These are phyloP conservation scores for Caenorhabditis sulstoni DNA, from an alignment of 2,888 invertebrate species.

Conservation along the genomic window DNA sequence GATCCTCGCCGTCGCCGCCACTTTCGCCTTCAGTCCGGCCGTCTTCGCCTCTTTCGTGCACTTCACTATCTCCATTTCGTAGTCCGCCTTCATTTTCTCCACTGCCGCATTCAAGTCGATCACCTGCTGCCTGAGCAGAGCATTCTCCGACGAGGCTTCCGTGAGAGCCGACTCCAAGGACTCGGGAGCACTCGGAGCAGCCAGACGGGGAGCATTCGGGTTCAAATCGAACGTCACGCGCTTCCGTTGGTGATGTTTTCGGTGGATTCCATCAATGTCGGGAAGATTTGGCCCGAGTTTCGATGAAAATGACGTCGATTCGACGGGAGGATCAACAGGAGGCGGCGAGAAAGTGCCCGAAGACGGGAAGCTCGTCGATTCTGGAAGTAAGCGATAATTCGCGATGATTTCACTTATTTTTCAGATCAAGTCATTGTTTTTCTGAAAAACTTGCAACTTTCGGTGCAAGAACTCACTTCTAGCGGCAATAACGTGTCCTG, in stretches of 20 bases:
- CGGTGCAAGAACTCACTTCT: slow-evolving; percentile 63
- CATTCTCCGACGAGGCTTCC: slow-evolving; percentile 55
- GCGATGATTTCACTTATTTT: too few relatives aligned
- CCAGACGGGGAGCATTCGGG: slow-evolving; percentile 33
- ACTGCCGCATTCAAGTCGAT: slow-evolving; percentile 41
- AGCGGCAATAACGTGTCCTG: slow-evolving; percentile 63
- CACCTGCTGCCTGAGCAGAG: slow-evolving; percentile 39
- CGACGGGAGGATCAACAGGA: slow-evolving; percentile 57
- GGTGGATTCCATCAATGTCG: slow-evolving; percentile 56
- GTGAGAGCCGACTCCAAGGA: slow-evolving; percentile 34
- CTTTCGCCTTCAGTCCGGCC: slow-evolving; percentile 72
- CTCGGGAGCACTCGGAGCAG: slow-evolving; percentile 17
- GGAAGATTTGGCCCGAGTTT: slow-evolving; percentile 50
- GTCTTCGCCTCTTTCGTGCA: slow-evolving; percentile 69
- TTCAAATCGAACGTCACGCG: slow-evolving; percentile 77
- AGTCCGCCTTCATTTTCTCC: slow-evolving; percentile 58
- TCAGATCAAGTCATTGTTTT: too few relatives aligned
- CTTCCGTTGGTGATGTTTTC: slow-evolving; percentile 64
- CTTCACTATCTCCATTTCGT: slow-evolving; percentile 68
- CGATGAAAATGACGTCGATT: slow-evolving; percentile 56
- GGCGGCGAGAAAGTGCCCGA: slow-evolving; percentile 57
- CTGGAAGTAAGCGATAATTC: too few relatives aligned
- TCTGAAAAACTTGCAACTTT: too few relatives aligned
- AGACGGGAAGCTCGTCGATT: not conserved
- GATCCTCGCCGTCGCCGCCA: slow-evolving; percentile 74